Base-by-base conservation (phyloP, 2,797 vertebrate species). In the Phoebastria nigripes region DNA sequence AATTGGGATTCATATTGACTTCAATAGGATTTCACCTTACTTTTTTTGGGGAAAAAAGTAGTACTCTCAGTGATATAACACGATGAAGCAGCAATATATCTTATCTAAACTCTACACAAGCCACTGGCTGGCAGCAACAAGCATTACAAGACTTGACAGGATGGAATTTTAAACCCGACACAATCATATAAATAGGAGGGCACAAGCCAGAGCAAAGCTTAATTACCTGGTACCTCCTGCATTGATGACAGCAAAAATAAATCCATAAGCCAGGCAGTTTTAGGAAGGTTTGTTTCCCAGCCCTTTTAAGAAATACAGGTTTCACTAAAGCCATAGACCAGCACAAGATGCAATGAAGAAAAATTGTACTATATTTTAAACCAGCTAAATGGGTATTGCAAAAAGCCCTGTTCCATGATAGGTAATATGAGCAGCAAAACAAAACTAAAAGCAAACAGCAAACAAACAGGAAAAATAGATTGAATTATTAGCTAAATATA, bases 111-210 rank as follows among this genome's bases (percentile, higher is more conserved):
- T 87, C 35, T 62, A 82, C 76, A 82, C 49, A 91, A 94, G 35
- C 54, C 47, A 17, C n/a, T 82, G 67, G 54, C 85, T 96, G 94
- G 90, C 37, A 96, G 93, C 74, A 93, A 52, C 66, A 76, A 87
- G 69, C 15, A 87, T 96, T 97, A 91, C 56, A 91, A 92, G 85
- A n/a, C 59, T 92, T 90, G 58, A 82, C 90, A 94, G 84, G 89
- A 96, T 94, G 62, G 78, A 94, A 97, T 97, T 97, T 96, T 96
- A 96, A 97, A 92, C 78, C 46, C 3, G 16, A 87, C 73, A 92
- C 71, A 85, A 89, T 82, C 82, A 58, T 92, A 96, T 97, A 96
- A 97, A 94, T 95, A 28, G 29, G 65, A 80, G 66, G 79, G 54
- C 67, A 77, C 49, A 93, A 95, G 62, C 49, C 62, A 87, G 70